Conservation (phyloP, 2,113 vertebrate species). For the Boulengerochromis microlepis region DNA sequence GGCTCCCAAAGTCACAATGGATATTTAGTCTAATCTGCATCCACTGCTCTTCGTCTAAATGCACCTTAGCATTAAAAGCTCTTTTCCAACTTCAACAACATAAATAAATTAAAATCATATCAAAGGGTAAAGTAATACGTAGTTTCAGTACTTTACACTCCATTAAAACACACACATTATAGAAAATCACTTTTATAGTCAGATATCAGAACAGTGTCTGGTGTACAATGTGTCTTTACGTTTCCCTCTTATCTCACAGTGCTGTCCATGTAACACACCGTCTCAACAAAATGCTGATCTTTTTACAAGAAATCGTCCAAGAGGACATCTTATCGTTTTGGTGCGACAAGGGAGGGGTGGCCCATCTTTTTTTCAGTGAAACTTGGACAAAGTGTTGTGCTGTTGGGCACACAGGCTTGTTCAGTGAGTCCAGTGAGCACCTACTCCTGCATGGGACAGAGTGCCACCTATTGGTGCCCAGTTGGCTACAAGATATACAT, state of each 20-base stretch:
- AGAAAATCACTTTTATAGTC: neutral
- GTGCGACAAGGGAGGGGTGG: neutral
- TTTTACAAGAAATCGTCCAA: neutral
- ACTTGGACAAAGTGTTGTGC: neutral
- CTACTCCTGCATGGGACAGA: neutral
- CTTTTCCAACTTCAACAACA: neutral
- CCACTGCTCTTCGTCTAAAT: neutral
- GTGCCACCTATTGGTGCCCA: conserved; percentile 13
- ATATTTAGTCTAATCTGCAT: neutral
- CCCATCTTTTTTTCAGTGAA: neutral
- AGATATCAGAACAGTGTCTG: neutral
- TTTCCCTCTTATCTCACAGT: neutral
- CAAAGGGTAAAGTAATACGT: neutral
- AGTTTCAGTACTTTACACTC: neutral
- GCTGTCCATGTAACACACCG: neutral
- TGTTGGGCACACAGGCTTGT: neutral
- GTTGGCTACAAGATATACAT: neutral
- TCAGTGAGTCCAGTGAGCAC: neutral
- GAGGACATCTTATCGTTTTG: neutral
- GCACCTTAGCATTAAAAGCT: neutral
- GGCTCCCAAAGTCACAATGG: neutral
- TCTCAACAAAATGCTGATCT: neutral
- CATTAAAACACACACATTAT: neutral
- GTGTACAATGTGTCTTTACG: neutral
- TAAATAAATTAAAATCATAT: neutral